Evolutionary conservation across 2,797 vertebrate species (phyloP).

Genomic region (Channa striata): DNA sequence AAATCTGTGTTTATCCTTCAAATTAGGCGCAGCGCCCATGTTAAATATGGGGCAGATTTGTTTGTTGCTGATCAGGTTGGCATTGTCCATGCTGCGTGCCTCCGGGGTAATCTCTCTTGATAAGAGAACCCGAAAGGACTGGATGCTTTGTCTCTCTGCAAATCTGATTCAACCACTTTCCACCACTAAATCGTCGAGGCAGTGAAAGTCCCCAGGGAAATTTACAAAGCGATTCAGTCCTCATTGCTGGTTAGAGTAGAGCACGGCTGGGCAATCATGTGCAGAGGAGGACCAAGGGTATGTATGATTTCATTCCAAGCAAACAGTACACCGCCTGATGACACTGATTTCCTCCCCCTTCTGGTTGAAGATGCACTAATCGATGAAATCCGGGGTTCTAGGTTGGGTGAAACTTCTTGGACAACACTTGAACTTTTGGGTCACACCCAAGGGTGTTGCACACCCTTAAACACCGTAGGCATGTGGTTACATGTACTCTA

Average conservation of each 20-base stretch:
- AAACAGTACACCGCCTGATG: conserved; percentile 72
- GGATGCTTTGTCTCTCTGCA: conserved; percentile 78
- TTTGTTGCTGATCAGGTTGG: conserved; percentile 78
- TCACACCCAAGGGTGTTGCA: conserved; percentile 9
- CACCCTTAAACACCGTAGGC: background rate
- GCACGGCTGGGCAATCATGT: conserved; percentile 74
- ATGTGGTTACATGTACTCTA: background rate
- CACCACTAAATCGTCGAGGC: conserved; percentile 78
- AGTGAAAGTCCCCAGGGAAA: conserved; percentile 77
- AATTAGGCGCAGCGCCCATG: conserved; percentile 65
- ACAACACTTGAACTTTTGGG: conserved; percentile 13
- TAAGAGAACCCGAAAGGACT: conserved; percentile 74
- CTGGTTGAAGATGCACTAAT: conserved; percentile 60
- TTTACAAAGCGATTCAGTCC: conserved; percentile 79
- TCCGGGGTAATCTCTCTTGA: conserved; percentile 78
- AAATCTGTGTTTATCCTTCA: conserved; percentile 72
- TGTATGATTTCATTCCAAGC: conserved; percentile 72
- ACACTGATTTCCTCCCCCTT: conserved; percentile 49
- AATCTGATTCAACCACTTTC: conserved; percentile 83
- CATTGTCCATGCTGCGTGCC: conserved; percentile 69
- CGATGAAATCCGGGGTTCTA: conserved; percentile 41
- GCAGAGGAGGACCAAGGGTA: conserved; percentile 62
- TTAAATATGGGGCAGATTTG: conserved; percentile 79
- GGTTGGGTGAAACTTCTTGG: conserved; percentile 35
- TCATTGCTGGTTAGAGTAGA: conserved; percentile 78